phyloP scores from a whole-genome alignment of 2,888 invertebrate genomes.

The Petrolisthes manimaculis region DNA sequence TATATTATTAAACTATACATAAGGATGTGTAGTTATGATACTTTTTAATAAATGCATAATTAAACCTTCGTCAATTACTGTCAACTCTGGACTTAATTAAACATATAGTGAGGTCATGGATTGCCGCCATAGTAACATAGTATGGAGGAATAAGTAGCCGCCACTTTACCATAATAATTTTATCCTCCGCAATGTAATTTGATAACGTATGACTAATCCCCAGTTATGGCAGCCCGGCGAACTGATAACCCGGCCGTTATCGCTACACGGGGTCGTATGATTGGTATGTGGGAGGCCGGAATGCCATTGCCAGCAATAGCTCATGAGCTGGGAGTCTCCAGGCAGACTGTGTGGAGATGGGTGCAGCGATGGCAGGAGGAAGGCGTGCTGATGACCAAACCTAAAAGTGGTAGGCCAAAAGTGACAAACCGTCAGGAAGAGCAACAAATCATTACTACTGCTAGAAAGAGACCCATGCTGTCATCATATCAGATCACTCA shows the following conservation, averaged over 20 bases:
- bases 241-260: not conserved
- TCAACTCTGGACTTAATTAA: too few relatives aligned
- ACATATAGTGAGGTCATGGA: too few relatives aligned
- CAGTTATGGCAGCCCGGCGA: conserved; percentile 1
- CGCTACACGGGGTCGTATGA: not conserved
- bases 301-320: not conserved
- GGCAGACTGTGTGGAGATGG: conserved; percentile 3
- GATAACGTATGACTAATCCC: too few relatives aligned
- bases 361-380: conserved; percentile 11
- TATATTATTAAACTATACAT: too few relatives aligned
- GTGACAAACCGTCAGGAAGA: not conserved
- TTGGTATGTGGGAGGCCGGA: conserved; percentile 14
- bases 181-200: too few relatives aligned
- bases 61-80: too few relatives aligned
- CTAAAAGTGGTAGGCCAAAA: conserved; percentile 21
- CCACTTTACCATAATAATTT: too few relatives aligned
- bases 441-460: not conserved
- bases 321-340: not conserved
- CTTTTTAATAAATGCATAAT: too few relatives aligned
- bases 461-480: not conserved
- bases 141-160: too few relatives aligned
- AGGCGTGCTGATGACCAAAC: not conserved
- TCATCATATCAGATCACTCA: not conserved
- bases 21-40: too few relatives aligned
- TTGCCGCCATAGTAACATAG: too few relatives aligned